These are phyloP conservation scores for Latheticus oryzae DNA, from an alignment of 2,888 invertebrate genomes.

Conservation along the genomic window DNA sequence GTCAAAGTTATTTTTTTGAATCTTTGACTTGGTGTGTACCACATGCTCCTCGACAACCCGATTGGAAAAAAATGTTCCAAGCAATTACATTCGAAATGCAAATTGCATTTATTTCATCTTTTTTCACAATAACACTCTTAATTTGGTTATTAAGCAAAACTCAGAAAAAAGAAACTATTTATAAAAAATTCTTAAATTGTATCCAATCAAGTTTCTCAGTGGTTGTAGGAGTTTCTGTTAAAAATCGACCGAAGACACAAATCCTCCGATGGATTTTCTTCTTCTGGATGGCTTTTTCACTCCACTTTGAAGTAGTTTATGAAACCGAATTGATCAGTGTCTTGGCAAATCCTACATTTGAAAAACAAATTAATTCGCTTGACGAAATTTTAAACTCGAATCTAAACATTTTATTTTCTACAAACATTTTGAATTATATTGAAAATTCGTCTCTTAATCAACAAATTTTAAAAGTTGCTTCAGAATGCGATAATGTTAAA, in stretches of 20 bases:
- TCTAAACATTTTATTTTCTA: conserved; percentile 32
- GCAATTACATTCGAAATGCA: conserved; percentile 36
- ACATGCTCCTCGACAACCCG: conserved; percentile 38
- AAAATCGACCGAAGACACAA: conserved; percentile 24
- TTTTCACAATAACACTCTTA: conserved; percentile 1
- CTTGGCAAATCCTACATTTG: conserved; percentile 44
- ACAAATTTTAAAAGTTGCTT: conserved; percentile 1
- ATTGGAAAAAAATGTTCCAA: conserved; percentile 42
- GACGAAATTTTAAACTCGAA: conserved; percentile 39
- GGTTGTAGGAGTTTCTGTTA: conserved; percentile 32
- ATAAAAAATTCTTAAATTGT: conserved; percentile 32
- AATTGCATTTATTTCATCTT: neutral
- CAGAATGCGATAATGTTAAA: conserved; percentile 15
- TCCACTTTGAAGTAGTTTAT: conserved; percentile 42
- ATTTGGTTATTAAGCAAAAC: conserved; percentile 9
- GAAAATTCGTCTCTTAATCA: neutral
- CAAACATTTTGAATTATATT: conserved; percentile 27
- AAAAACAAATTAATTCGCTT: conserved; percentile 39
- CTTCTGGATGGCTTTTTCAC: conserved; percentile 45
- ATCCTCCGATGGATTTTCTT: conserved; percentile 33
- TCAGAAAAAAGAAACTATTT: conserved; percentile 6
- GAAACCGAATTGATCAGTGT: conserved; percentile 45
- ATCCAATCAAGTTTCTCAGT: conserved; percentile 31
- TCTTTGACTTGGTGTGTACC: conserved; percentile 47
- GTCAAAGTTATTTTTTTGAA: conserved; percentile 44